Evolutionary conservation across 2,888 invertebrate genomes (phyloP).

Genomic region (Protonemura montana): DNA sequence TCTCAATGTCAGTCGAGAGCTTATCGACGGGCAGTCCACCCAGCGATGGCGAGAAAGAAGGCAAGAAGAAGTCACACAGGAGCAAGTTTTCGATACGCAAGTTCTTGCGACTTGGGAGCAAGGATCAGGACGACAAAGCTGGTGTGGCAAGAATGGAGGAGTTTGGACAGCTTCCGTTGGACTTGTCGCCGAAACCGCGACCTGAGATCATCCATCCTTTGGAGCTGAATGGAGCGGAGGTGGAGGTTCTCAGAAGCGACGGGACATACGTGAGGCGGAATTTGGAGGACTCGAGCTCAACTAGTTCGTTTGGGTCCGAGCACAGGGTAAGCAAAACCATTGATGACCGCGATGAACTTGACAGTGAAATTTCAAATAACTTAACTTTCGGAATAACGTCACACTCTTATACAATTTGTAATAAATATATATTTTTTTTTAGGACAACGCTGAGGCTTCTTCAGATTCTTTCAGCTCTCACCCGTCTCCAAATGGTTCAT

Average conservation of each 20-base stretch:
- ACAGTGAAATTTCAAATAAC: too few species aligned
- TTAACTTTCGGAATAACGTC: too few species aligned
- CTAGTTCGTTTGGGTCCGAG: slow-evolving; percentile 49
- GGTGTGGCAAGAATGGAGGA: slow-evolving; percentile 56
- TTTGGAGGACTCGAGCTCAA: slow-evolving; percentile 55
- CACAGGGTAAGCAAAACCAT: slow-evolving; percentile 45
- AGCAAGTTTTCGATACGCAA: slow-evolving; percentile 84
- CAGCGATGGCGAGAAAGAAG: slow-evolving; percentile 58
- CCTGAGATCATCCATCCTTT: slow-evolving; percentile 88
- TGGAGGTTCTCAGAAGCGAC: slow-evolving; percentile 70
- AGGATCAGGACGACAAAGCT: slow-evolving; percentile 69
- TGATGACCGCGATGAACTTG: too few species aligned
- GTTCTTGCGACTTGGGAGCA: slow-evolving; percentile 80
- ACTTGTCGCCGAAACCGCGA: slow-evolving; percentile 74
- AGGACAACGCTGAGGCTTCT: slow-evolving; percentile 24
- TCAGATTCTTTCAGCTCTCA: slow-evolving; percentile 30
- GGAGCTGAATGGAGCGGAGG: slow-evolving; percentile 81
- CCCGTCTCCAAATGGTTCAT: not conserved
- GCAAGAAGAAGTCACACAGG: slow-evolving; percentile 71
- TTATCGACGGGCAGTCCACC: slow-evolving; percentile 57
- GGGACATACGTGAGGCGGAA: slow-evolving; percentile 37
- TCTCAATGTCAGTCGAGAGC: slow-evolving; percentile 80
- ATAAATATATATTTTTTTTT: too few species aligned
- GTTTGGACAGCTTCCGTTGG: not conserved
- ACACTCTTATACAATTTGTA: too few species aligned